Evolutionary conservation across 2,113 vertebrate genomes (phyloP).

Genomic region (Corythaixoides concolor): DNA sequence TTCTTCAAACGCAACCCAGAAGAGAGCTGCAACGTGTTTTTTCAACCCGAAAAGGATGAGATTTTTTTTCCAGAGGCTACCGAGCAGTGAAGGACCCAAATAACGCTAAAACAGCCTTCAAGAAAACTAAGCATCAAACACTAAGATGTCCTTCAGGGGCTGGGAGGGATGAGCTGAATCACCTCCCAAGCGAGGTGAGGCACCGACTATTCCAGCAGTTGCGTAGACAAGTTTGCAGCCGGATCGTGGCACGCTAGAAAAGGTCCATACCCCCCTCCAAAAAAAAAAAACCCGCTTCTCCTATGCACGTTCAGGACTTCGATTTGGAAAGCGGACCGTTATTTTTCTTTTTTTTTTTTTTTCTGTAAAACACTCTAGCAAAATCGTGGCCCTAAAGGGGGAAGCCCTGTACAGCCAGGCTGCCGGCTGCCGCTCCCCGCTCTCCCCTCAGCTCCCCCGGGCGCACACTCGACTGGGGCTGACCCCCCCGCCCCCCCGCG

Average conservation of each 20-base stretch:
- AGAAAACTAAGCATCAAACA: not conserved
- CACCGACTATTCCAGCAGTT: not conserved
- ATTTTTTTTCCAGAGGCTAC: not conserved
- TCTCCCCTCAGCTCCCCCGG: not conserved
- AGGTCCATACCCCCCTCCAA: not conserved
- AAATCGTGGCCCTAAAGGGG: not conserved
- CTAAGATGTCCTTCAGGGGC: not conserved
- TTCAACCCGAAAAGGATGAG: not conserved
- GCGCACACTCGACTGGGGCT: not conserved
- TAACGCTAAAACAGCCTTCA: not conserved
- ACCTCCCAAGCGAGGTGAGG: conserved; percentile 11
- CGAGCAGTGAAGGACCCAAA: not conserved
- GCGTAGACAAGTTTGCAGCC: conserved; percentile 7
- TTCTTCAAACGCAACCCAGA: not conserved
- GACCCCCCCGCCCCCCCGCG: not conserved
- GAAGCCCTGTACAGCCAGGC: not conserved
- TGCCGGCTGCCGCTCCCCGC: not conserved
- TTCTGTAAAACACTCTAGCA: not conserved
- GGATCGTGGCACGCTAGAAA: not conserved
- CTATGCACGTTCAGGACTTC: not conserved
- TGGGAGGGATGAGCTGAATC: conserved; percentile 4
- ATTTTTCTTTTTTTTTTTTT: not conserved
- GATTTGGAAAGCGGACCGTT: not conserved
- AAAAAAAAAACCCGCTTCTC: not conserved
- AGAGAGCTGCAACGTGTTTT: not conserved